These are phyloP conservation scores for Poecilia wingei DNA, from an alignment of 2,797 vertebrate genomes.

Conservation along the genomic window DNA sequence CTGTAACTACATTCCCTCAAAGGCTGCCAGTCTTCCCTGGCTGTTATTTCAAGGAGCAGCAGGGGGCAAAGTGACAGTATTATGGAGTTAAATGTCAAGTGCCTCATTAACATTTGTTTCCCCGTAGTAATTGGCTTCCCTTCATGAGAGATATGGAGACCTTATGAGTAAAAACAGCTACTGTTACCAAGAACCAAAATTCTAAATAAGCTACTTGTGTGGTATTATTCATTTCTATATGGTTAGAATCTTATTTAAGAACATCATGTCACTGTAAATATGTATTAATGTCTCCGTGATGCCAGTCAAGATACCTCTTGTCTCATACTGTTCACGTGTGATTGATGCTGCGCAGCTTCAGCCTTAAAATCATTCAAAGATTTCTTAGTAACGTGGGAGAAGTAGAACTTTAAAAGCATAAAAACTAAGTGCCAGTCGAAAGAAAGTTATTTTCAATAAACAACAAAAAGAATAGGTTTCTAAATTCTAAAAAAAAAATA, in stretches of 20 bases:
- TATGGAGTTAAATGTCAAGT: slow-evolving; percentile 80
- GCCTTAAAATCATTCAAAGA: background rate
- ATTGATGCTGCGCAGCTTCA: background rate
- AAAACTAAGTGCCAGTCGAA: background rate
- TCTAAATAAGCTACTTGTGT: background rate
- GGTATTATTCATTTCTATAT: slow-evolving; percentile 17
- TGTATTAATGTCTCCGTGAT: background rate
- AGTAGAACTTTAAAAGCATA: background rate
- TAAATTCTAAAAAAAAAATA: background rate
- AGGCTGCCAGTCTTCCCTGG: slow-evolving; percentile 38
- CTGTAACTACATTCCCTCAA: slow-evolving; percentile 11
- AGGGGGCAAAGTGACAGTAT: slow-evolving; percentile 68
- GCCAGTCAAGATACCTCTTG: background rate
- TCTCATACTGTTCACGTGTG: slow-evolving; percentile 15
- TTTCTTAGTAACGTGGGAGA: background rate
- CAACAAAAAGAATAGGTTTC: background rate
- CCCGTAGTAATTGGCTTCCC: slow-evolving; percentile 67
- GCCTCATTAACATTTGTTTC: slow-evolving; percentile 82
- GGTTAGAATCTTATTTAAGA: background rate
- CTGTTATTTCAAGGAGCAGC: slow-evolving; percentile 58
- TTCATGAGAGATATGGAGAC: slow-evolving; percentile 28
- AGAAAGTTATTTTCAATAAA: background rate
- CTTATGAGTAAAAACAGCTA: slow-evolving; percentile 23
- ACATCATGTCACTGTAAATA: background rate
- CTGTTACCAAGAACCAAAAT: slow-evolving; percentile 14